phyloP scores from a whole-genome alignment of 2,113 vertebrate species.

The Calyptomena viridis region DNA sequence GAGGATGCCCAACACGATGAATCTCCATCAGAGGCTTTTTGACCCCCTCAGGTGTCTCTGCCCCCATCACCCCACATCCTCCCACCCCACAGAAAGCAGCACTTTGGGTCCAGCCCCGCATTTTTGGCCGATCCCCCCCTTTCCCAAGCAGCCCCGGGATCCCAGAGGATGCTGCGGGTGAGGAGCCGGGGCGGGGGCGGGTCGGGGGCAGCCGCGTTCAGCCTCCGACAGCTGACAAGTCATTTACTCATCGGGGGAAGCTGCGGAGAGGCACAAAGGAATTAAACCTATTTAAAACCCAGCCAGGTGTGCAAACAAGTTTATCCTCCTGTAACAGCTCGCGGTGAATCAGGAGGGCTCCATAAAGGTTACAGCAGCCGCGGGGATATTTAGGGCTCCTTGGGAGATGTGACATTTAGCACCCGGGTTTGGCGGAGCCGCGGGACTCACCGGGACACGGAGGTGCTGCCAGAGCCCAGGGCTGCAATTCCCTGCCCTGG shows the following conservation, averaged over 20 bases:
- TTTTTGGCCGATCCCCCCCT: neutral
- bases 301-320: conserved; percentile 62
- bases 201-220: neutral
- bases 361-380: neutral
- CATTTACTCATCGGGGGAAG: neutral
- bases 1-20: fast-evolving
- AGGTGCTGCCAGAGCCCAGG: neutral
- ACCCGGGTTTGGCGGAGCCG: fast-evolving
- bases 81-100: neutral
- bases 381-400: neutral
- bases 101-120: fast-evolving
- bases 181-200: neutral
- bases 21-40: fast-evolving
- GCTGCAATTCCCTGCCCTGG: neutral
- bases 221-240: neutral
- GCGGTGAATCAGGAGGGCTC: neutral
- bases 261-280: neutral
- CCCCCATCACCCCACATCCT: neutral
- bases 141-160: no score
- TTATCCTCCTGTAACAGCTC: neutral
- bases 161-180: neutral
- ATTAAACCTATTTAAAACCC: conserved; percentile 27
- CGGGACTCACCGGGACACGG: fast-evolving
- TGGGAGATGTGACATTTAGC: neutral
- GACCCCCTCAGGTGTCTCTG: fast-evolving